Evolutionary conservation across 2,888 invertebrate genomes (phyloP), one percentile per base, ranked within the genome.

Genomic region (Hesperia comma): DNA sequence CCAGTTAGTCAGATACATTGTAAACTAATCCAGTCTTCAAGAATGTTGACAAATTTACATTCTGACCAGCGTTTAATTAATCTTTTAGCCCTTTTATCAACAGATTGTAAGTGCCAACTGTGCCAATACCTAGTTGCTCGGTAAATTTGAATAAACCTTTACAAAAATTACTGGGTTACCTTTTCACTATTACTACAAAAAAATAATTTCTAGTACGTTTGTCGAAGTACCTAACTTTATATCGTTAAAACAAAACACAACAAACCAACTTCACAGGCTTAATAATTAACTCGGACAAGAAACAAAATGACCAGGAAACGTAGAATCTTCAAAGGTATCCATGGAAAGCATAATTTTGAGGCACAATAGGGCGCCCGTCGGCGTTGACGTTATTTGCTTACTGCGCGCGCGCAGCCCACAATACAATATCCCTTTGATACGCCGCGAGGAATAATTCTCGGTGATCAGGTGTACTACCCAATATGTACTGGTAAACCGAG

Each of bases 341-440:
- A 63, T 61, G 73, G 73, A 72, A 75, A 75, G 72, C 75, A 72
- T 76, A 76, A 75, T 72, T 72, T 70, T 51, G 69, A 62, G 70
- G 70, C 72, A 78, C 77, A 79, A 77, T 77, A 72, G 75, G 60
- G 63, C 69, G 61, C 64, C 69, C 70, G 74, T 74, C 74, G 69
- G 51, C 57, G 68, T 56, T 60, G 67, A 60, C 69, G 70, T 71
- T 72, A 72, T 72, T 74, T 74, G 74, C 74, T 71, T 70, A 70
- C 49, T 67, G 69, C 49, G 70, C 62, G 69, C 69, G 71, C 70
- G 64, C 57, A 46, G 37, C 61, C 64, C 77, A 74, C 61, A 55
- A 66, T 79, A 85, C 84, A 84, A 83, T 85, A 76, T 71, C 69
- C 77, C 83, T 85, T 84, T 85, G 83, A 83, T 70, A 56, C 69